Conservation (phyloP, 1,140 invertebrate species). For the Battus philenor region DNA sequence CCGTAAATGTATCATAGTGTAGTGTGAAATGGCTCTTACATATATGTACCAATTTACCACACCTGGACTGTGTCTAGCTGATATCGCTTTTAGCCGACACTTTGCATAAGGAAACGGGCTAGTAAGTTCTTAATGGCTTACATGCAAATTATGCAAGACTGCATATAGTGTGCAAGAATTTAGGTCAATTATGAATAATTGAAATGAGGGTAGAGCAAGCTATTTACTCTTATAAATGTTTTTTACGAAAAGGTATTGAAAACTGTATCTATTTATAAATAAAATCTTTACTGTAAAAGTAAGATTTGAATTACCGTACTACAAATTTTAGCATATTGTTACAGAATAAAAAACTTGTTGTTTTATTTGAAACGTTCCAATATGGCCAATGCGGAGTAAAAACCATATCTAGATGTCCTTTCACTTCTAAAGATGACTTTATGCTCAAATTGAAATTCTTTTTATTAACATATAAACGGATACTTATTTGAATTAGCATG, state of each 20-base stretch:
- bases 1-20: conserved; percentile 4
- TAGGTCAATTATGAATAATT: conserved; percentile 11
- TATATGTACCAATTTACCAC: conserved; percentile 8
- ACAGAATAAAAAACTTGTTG: not conserved
- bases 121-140: conserved; percentile 42
- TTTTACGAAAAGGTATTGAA: not conserved
- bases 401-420: too few relatives aligned
- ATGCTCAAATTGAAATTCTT: too few relatives aligned
- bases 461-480: too few relatives aligned
- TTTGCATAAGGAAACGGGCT: conserved; percentile 55
- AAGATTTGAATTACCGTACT: too few relatives aligned
- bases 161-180: conserved; percentile 7
- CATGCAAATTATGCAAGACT: conserved; percentile 42
- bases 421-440: too few relatives aligned
- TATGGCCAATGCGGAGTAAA: too few relatives aligned
- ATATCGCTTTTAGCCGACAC: conserved; percentile 32
- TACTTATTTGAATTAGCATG: too few relatives aligned
- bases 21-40: conserved; percentile 5
- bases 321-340: not conserved
- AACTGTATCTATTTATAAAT: not conserved
- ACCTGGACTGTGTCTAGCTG: not conserved
- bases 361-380: too few relatives aligned
- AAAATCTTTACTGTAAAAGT: too few relatives aligned
- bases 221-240: conserved; percentile 3
- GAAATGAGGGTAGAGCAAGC: conserved; percentile 2